Percentiles rank a stretch among this genome's conserved stretches.
Evolutionary conservation across 2,113 vertebrate species (phyloP).

Genomic region (Excalfactoria chinensis): DNA sequence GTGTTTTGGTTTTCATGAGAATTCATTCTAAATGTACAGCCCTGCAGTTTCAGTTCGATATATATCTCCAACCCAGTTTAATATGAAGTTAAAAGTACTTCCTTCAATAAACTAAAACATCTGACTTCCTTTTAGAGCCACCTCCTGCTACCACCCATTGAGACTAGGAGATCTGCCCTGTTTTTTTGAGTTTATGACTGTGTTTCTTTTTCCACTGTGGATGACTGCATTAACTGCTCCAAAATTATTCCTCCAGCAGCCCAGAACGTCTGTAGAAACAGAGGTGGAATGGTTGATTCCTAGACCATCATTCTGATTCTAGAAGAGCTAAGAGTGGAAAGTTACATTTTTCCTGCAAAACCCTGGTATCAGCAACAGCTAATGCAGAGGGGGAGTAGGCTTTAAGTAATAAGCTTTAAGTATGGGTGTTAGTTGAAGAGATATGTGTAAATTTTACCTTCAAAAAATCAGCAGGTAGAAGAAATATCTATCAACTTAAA

Average conservation of each 20-base stretch:
- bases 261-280: not conserved
- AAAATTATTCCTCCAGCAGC: slow-evolving; percentile 11
- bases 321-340: not conserved
- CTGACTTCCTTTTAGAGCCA: slow-evolving; percentile 38
- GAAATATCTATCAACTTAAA: not conserved
- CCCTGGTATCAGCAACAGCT: not conserved
- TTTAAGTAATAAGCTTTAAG: not conserved
- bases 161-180: slow-evolving; percentile 20
- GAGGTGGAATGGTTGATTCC: not conserved
- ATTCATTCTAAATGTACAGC: slow-evolving; percentile 4
- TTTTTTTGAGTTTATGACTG: not conserved
- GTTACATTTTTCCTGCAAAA: not conserved
- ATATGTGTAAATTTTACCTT: not conserved
- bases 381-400: not conserved
- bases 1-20: slow-evolving; percentile 1
- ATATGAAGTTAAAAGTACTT: not conserved
- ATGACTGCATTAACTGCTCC: not conserved
- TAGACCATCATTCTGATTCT: not conserved
- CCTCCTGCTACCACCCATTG: slow-evolving; percentile 12
- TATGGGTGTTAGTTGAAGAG: not conserved
- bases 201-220: slow-evolving; percentile 56
- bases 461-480: not conserved
- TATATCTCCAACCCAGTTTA: not conserved
- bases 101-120: slow-evolving; percentile 25
- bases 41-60: not conserved